Evolutionary conservation across 1,140 invertebrate genomes (phyloP).

Genomic region (Apis florea): DNA sequence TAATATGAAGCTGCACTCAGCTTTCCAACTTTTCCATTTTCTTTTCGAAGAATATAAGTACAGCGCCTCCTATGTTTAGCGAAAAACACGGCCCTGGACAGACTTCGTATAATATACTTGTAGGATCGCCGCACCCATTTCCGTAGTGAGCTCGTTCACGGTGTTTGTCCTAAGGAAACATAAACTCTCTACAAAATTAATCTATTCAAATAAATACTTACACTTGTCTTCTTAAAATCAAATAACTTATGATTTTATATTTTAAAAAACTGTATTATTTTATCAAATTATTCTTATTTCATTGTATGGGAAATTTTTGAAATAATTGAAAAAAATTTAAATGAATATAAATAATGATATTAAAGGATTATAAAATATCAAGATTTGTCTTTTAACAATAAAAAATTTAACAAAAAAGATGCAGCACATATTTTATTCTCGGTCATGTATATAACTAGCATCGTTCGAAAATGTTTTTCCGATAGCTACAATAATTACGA

Average conservation of each 20-base stretch:
- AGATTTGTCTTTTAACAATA: conserved; percentile 6
- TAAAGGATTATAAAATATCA: not conserved
- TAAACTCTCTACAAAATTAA: conserved; percentile 22
- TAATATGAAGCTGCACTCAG: not conserved
- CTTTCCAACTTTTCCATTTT: conserved; percentile 7
- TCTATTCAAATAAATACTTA: not conserved
- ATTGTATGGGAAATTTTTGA: not conserved
- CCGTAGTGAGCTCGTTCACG: not conserved
- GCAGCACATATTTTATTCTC: conserved; percentile 4
- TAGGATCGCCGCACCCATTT: conserved; percentile 26
- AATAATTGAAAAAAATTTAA: not conserved
- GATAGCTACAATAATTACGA: conserved; percentile 6
- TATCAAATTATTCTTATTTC: not conserved
- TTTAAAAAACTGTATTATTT: too few relatives aligned
- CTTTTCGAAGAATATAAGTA: not conserved
- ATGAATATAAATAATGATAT: not conserved
- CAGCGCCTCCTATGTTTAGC: not conserved
- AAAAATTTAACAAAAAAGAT: conserved; percentile 21
- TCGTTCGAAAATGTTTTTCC: conserved; percentile 7
- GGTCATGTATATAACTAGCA: not conserved
- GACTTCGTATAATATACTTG: not conserved
- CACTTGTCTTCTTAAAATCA: not conserved
- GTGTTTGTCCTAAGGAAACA: conserved; percentile 18
- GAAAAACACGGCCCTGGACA: conserved; percentile 22
- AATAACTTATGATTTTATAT: not conserved